phyloP scores from a whole-genome alignment of 2,113 vertebrate genomes.

The Chloroceryle aenea region DNA sequence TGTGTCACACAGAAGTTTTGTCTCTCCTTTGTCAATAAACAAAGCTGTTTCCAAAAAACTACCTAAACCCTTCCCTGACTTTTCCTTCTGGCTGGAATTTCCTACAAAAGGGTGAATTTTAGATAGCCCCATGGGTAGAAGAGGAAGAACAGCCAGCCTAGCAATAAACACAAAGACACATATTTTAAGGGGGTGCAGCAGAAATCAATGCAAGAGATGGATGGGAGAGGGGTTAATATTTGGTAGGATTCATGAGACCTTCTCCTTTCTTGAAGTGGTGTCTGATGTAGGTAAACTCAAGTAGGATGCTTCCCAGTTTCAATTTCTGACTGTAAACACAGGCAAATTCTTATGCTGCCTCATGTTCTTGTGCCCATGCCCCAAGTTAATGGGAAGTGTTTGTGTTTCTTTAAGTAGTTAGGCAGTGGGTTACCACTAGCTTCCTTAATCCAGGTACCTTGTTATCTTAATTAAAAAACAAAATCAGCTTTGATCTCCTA shows the following conservation, averaged over 20 bases:
- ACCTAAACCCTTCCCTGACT: background rate
- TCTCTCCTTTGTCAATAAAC: slow-evolving; percentile 25
- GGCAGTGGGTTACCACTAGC: slow-evolving; percentile 37
- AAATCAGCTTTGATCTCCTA: slow-evolving; percentile 70
- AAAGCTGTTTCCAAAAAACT: background rate
- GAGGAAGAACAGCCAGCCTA: background rate
- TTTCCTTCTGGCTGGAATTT: background rate
- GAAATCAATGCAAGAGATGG: background rate
- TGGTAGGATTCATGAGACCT: background rate
- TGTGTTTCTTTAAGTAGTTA: slow-evolving; percentile 45
- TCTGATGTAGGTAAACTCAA: background rate
- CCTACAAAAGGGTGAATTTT: background rate
- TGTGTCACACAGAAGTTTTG: background rate
- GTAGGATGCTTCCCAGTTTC: background rate
- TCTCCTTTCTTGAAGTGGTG: background rate
- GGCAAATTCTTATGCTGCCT: background rate
- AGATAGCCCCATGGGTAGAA: background rate
- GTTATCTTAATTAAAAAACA: slow-evolving; percentile 73
- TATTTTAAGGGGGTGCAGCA: background rate
- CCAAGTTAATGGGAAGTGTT: slow-evolving; percentile 55
- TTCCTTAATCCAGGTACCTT: slow-evolving; percentile 68
- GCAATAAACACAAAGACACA: fast-evolving
- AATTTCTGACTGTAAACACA: background rate
- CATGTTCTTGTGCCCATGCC: background rate
- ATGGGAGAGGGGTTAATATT: background rate